Percentiles rank a stretch among this genome's conserved stretches.
phyloP scores from a whole-genome alignment of 2,888 invertebrate genomes.

The Gymnocheta viridis region DNA sequence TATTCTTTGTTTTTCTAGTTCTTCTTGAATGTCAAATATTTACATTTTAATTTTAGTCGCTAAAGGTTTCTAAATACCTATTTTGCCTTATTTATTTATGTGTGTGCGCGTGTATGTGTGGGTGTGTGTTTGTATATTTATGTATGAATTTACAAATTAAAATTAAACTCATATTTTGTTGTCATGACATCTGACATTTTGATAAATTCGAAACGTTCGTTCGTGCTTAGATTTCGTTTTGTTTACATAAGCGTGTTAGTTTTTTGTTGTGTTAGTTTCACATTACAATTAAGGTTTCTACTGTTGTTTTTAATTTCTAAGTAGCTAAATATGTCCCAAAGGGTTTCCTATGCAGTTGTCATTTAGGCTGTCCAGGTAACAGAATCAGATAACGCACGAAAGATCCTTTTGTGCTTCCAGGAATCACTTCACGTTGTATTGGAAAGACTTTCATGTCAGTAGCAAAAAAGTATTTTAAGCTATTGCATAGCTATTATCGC shows the following conservation, averaged over 20 bases:
- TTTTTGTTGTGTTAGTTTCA: constrained; percentile 15
- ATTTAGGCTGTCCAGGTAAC: not conserved
- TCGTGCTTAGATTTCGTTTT: constrained; percentile 3
- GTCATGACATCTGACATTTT: constrained; percentile 64
- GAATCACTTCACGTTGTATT: too few relatives aligned
- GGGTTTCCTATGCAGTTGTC: not conserved
- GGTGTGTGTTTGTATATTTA: not conserved
- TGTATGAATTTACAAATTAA: not conserved
- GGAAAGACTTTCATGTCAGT: too few relatives aligned
- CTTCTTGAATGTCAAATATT: constrained; percentile 1
- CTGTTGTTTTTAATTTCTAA: not conserved
- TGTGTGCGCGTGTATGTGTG: not conserved
- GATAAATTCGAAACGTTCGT: constrained; percentile 19
- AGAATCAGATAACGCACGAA: not conserved
- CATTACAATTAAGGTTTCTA: not conserved
- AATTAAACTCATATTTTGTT: constrained; percentile 1
- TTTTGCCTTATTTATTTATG: not conserved
- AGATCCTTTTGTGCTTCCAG: too few relatives aligned
- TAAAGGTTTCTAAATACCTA: not conserved
- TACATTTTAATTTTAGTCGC: not conserved
- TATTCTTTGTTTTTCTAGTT: not conserved
- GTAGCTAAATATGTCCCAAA: not conserved
- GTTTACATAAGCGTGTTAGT: constrained; percentile 24
- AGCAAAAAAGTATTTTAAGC: too few relatives aligned
- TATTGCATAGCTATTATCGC: too few relatives aligned